phyloP scores from a whole-genome alignment of 2,888 invertebrate genomes.

The Ophion ellenae region DNA sequence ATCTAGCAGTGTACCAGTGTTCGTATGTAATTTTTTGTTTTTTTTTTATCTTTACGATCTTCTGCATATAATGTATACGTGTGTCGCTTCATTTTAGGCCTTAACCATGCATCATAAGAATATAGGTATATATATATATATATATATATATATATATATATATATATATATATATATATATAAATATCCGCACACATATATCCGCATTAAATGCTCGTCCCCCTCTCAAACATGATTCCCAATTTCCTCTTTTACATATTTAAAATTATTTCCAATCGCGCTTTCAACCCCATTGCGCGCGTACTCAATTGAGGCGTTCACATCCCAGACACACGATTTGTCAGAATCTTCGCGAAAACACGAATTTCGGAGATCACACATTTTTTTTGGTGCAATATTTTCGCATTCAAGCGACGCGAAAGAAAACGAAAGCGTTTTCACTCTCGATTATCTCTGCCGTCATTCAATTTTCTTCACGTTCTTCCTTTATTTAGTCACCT shows the following conservation, averaged over 20 bases:
- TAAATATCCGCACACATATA: constrained; percentile 17
- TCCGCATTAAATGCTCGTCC: constrained; percentile 67
- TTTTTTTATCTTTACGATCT: constrained; percentile 49
- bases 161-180: constrained; percentile 62
- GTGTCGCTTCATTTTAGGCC: constrained; percentile 73
- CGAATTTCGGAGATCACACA: constrained; percentile 44
- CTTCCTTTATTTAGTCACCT: constrained; percentile 61
- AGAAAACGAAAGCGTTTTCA: constrained; percentile 38
- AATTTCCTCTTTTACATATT: constrained; percentile 7
- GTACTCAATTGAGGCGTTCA: constrained; percentile 20
- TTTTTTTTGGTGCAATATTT: constrained; percentile 14
- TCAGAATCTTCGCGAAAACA: constrained; percentile 35
- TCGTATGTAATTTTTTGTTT: constrained; percentile 55
- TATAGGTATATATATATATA: constrained; percentile 66
- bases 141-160: constrained; percentile 42
- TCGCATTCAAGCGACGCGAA: constrained; percentile 53
- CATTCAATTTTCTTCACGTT: constrained; percentile 48
- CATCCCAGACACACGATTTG: constrained; percentile 32
- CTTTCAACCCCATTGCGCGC: constrained; percentile 47
- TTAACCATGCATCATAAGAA: constrained; percentile 76
- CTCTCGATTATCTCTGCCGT: constrained; percentile 39
- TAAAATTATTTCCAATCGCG: constrained; percentile 31
- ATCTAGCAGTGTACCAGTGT: constrained; percentile 66
- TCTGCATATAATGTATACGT: constrained; percentile 64
- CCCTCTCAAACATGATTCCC: constrained; percentile 51